Percentiles rank a stretch among this genome's conserved stretches.
Conservation (phyloP, 2,797 vertebrate species). For the Lagorchestes hirsutus region DNA sequence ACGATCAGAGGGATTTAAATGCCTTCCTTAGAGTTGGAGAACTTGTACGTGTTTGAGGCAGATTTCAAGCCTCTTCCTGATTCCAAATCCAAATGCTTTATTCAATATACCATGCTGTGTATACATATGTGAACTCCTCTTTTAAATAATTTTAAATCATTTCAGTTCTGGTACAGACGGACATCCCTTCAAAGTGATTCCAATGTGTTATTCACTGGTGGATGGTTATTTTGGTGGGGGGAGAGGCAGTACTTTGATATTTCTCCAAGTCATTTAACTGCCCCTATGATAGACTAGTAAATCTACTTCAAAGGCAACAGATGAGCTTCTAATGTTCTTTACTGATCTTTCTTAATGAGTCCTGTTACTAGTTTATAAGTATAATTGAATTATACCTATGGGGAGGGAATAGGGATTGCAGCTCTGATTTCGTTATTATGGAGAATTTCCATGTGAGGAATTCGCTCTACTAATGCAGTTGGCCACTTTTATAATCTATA, state of each 20-base stretch:
- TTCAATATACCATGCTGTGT: neutral
- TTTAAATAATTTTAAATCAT: constrained; percentile 5
- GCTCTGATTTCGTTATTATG: neutral
- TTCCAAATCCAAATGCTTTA: neutral
- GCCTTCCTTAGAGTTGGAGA: neutral
- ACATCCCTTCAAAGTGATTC: neutral
- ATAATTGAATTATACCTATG: neutral
- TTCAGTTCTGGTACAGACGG: neutral
- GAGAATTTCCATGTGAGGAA: neutral
- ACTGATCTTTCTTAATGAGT: neutral
- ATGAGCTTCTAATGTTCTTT: constrained; percentile 17
- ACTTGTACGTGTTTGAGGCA: neutral
- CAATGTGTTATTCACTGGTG: neutral
- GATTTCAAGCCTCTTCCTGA: neutral
- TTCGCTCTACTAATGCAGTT: neutral
- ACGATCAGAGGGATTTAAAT: neutral
- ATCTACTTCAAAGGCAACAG: neutral
- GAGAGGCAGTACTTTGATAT: neutral
- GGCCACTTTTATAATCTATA: neutral
- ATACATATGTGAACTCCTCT: neutral
- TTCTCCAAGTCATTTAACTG: neutral
- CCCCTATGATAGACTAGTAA: neutral
- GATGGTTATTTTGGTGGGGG: neutral
- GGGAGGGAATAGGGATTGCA: neutral
- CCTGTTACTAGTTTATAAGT: constrained; percentile 26